Evolutionary conservation across 2,888 invertebrate species (phyloP), one percentile per base, ranked within the genome.

Genomic region (Argyresthia albistria): DNA sequence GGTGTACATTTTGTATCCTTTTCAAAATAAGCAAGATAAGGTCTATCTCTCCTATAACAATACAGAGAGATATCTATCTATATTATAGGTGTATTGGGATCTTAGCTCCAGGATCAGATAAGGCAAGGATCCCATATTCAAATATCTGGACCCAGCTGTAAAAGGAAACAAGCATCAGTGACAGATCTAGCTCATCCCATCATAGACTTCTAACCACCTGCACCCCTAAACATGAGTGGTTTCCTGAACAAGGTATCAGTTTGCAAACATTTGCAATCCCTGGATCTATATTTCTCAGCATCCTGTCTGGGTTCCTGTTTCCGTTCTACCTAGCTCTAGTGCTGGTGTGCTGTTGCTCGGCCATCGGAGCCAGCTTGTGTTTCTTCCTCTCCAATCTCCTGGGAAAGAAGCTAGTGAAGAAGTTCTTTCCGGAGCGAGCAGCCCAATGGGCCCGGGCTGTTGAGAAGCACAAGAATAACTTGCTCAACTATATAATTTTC

Each of bases 191-290:
- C 25, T 25, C 3, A 25, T 25, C 25, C 2, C 25, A 2, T 25
- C 25, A 25, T 25, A 25, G 25, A 25, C 2, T 25, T 25, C 25
- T 25, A 3, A 42, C 8, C 42, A 3, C n/a, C 25, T 25, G 25
- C 6, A 4, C 6, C 2, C 6, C 25, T 25, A 6, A 25, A 25
- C 43, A 43, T 12, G n/a, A 43, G 35, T 12, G 55, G 57, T 60
- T 65, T 73, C 76, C 80, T 83, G 75, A 68, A 79, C 65, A 37
- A 59, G 59, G 60, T 64, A 59, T 64, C 84, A 97, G 97, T 81
- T 90, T 99, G 70, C 99, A 99, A 91, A 97, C 99, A 57, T 99
- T 99, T 89, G 99, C 99, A 67, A 99, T 99, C 88, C 99, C 99
- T 57, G 99, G 99, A 59, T 99, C 99, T 12, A 93, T 99, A 70